These are phyloP conservation scores for Drosophila saltans DNA, from an alignment of 1,140 invertebrate species.

Conservation along the genomic window DNA sequence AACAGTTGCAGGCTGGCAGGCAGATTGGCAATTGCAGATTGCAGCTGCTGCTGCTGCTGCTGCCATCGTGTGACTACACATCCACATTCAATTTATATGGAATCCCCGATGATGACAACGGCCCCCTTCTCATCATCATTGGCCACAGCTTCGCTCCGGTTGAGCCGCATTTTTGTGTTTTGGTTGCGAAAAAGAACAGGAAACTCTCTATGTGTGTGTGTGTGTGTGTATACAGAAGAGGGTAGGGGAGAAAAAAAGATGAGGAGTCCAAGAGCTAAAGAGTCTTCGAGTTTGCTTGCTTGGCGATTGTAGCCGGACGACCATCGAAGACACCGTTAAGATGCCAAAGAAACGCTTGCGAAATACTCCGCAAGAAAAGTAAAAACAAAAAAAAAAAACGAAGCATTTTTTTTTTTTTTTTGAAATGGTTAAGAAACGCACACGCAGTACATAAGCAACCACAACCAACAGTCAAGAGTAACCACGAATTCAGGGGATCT, in stretches of 20 bases:
- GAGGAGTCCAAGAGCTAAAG: conserved; percentile 51
- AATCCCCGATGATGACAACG: conserved; percentile 15
- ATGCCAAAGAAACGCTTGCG: conserved; percentile 38
- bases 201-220: conserved; percentile 46
- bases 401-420: conserved; percentile 33
- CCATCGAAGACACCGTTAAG: conserved; percentile 38
- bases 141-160: conserved; percentile 34
- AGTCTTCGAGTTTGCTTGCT: conserved; percentile 9
- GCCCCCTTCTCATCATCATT: conserved; percentile 27
- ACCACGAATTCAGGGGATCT: conserved; percentile 20
- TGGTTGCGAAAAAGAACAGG: conserved; percentile 78
- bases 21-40: conserved; percentile 34
- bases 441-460: conserved; percentile 39
- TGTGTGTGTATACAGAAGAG: neutral
- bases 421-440: conserved; percentile 59
- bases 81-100: conserved; percentile 52
- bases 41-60: conserved; percentile 37
- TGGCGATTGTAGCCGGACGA: conserved; percentile 74
- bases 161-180: conserved; percentile 70
- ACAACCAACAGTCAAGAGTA: conserved; percentile 6
- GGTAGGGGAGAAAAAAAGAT: conserved; percentile 63
- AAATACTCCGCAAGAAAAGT: conserved; percentile 52
- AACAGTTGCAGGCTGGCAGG: conserved; percentile 49
- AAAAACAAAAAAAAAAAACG: too few species aligned
- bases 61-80: conserved; percentile 50